These are phyloP conservation scores for Hecatera dysodea DNA, from an alignment of 2,888 invertebrate species.

Conservation along the genomic window DNA sequence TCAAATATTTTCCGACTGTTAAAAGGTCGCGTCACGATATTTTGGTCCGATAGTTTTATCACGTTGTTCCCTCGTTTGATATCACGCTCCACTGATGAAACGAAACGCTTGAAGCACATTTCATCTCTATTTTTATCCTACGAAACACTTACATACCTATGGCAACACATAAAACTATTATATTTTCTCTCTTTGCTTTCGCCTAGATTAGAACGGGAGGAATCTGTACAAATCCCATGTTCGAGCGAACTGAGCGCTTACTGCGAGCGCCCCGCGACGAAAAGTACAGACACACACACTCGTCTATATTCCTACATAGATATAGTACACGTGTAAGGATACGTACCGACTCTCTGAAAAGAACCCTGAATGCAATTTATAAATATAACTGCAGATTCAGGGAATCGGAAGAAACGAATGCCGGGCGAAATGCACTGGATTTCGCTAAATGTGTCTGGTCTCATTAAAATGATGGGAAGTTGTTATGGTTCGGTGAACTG, in stretches of 20 bases:
- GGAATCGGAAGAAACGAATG: constrained; percentile 42
- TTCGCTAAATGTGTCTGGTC: constrained; percentile 33
- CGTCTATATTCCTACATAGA: constrained; percentile 5
- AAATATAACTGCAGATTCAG: constrained; percentile 63
- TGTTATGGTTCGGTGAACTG: constrained; percentile 42
- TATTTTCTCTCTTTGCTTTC: constrained; percentile 58
- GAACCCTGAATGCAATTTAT: constrained; percentile 59
- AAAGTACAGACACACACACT: constrained; percentile 42
- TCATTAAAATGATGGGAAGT: constrained; percentile 40
- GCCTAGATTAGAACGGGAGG: constrained; percentile 54
- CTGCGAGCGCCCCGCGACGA: constrained; percentile 44
- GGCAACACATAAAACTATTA: constrained; percentile 33
- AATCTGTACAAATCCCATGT: constrained; percentile 62
- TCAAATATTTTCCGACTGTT: constrained; percentile 28
- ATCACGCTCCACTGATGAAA: constrained; percentile 48
- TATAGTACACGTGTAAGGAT: constrained; percentile 8
- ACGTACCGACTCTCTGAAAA: constrained; percentile 41
- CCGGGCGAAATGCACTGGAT: constrained; percentile 46
- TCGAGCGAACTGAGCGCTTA: constrained; percentile 40
- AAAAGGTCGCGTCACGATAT: constrained; percentile 29
- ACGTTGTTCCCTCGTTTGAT: constrained; percentile 45
- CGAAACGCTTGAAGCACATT: constrained; percentile 43
- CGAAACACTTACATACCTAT: constrained; percentile 25
- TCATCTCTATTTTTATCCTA: constrained; percentile 50
- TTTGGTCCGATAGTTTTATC: constrained; percentile 43